Evolutionary conservation across 2,797 vertebrate species (phyloP).

Genomic region (Acanthurus lineatus): DNA sequence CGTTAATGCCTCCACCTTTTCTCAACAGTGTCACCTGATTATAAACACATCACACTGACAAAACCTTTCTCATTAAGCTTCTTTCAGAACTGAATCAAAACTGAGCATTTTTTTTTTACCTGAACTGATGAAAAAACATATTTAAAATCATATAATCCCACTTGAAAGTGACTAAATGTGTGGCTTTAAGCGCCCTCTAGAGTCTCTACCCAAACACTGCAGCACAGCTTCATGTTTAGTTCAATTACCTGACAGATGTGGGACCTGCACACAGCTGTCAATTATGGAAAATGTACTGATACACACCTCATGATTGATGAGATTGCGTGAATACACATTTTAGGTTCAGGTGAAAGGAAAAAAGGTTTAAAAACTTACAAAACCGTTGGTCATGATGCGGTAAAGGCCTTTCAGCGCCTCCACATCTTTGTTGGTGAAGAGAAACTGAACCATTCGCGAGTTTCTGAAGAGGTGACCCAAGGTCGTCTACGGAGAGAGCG

Average conservation of each 20-base stretch:
- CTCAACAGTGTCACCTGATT: conserved; percentile 40
- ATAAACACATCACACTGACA: conserved; percentile 41
- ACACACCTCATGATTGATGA: conserved; percentile 21
- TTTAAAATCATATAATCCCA: conserved; percentile 28
- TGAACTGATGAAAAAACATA: conserved; percentile 30
- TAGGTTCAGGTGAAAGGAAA: background rate
- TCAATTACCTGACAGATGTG: conserved; percentile 52
- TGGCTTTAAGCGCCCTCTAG: conserved; percentile 59
- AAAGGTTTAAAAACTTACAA: conserved; percentile 85
- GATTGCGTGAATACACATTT: background rate
- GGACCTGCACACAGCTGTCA: conserved; percentile 33
- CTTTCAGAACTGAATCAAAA: conserved; percentile 34
- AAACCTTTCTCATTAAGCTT: conserved; percentile 19
- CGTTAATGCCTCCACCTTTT: conserved; percentile 41
- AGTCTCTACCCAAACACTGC: conserved; percentile 48
- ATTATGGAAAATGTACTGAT: conserved; percentile 31
- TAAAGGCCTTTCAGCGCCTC: conserved; percentile 95
- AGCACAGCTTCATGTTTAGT: conserved; percentile 9
- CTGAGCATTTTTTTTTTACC: conserved; percentile 20
- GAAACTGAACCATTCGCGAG: conserved; percentile 94
- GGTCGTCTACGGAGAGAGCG: conserved; percentile 85
- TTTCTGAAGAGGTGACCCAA: conserved; percentile 94
- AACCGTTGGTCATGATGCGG: conserved; percentile 95
- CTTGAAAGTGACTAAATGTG: conserved; percentile 8
- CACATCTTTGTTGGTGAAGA: conserved; percentile 95